Evolutionary conservation across 1,140 invertebrate genomes (phyloP).

Genomic region (Kradibia gibbosae): DNA sequence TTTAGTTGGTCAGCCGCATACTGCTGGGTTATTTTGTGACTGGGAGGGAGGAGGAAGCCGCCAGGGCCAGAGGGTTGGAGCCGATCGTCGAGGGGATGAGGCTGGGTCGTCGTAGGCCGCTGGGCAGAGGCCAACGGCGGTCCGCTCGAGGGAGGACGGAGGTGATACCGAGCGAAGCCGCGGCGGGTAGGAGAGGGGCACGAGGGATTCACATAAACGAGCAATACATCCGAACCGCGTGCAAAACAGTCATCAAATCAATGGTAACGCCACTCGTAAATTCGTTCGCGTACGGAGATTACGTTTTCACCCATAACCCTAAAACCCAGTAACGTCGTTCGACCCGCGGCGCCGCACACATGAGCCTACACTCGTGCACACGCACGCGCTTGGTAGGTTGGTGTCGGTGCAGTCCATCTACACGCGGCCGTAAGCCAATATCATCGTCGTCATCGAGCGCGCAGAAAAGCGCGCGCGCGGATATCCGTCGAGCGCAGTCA

Average conservation of each 20-base stretch:
- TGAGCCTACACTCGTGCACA: conserved; percentile 18
- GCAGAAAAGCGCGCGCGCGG: too few species aligned
- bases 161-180: neutral
- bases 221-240: conserved; percentile 33
- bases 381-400: neutral
- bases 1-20: conserved; percentile 50
- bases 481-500: conserved; percentile 37
- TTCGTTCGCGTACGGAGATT: conserved; percentile 59
- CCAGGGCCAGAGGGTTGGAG: neutral
- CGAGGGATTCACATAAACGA: neutral
- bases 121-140: too few species aligned
- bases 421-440: conserved; percentile 43
- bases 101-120: too few species aligned
- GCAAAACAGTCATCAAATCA: conserved; percentile 59
- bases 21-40: neutral
- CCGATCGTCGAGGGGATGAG: too few species aligned
- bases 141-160: too few species aligned
- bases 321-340: conserved; percentile 53
- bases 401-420: conserved; percentile 30
- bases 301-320: conserved; percentile 59
- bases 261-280: conserved; percentile 58
- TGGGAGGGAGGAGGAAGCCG: neutral
- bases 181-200: neutral
- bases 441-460: conserved; percentile 29
- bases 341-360: neutral